A percentile compares a stretch with the other conserved stretches of the same genome.
These are phyloP conservation scores for Myotis myotis DNA, from an alignment of 2,797 vertebrate genomes.

Conservation along the genomic window DNA sequence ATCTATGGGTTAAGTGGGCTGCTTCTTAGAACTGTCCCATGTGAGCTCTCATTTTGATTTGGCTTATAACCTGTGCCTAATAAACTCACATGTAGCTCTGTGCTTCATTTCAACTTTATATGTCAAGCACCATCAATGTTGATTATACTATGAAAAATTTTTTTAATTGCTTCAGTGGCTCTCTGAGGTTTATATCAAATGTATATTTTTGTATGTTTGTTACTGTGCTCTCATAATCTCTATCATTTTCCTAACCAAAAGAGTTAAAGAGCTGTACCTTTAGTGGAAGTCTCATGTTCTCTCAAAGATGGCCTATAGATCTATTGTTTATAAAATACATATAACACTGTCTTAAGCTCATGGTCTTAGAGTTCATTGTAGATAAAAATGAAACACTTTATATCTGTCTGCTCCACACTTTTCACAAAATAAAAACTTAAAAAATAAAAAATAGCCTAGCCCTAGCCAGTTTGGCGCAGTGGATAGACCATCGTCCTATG, in stretches of 20 bases:
- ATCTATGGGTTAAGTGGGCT: background rate
- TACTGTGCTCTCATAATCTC: background rate
- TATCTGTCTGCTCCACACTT: background rate
- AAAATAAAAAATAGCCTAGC: background rate
- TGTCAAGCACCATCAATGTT: background rate
- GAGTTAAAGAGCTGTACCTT: background rate
- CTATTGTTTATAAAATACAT: slow-evolving; percentile 1
- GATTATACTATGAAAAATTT: background rate
- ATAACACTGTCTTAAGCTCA: background rate
- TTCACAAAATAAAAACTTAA: slow-evolving; percentile 28
- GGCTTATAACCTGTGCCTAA: background rate
- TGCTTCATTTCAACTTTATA: background rate
- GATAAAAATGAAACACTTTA: background rate
- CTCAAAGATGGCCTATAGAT: background rate
- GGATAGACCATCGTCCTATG: no score
- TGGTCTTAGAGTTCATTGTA: background rate
- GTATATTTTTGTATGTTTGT: background rate
- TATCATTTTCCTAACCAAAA: background rate
- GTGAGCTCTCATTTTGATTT: background rate
- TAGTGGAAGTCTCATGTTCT: background rate
- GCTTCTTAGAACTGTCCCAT: background rate
- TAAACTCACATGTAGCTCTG: background rate
- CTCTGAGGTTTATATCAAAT: background rate
- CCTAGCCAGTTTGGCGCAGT: no score
- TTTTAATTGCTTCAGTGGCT: background rate